These are phyloP conservation scores for Rhodophaea formosa DNA, from an alignment of 2,888 invertebrate genomes.

Conservation along the genomic window DNA sequence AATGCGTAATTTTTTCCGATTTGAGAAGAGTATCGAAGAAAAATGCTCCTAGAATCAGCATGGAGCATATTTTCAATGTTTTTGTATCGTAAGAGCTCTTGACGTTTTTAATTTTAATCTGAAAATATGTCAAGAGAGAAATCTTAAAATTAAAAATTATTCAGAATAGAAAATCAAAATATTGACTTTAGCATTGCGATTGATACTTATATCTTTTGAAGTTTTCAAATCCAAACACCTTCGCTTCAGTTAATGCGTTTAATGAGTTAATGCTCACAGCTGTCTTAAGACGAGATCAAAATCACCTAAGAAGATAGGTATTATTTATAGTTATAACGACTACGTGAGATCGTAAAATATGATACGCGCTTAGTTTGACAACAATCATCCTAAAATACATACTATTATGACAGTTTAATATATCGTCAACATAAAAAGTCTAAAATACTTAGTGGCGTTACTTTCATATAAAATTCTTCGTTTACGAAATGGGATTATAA, in stretches of 20 bases:
- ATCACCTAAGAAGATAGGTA: neutral
- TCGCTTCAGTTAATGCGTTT: neutral
- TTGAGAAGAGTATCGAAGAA: too few species aligned
- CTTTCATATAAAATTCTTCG: conserved; percentile 1
- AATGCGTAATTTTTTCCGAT: too few species aligned
- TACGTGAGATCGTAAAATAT: conserved; percentile 11
- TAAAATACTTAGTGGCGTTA: conserved; percentile 15
- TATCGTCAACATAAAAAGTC: neutral
- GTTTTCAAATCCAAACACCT: neutral
- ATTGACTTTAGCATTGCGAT: too few species aligned
- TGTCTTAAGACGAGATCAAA: neutral
- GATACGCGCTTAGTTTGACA: conserved; percentile 1
- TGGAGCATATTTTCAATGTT: too few species aligned
- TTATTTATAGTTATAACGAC: conserved; percentile 3
- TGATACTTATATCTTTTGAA: too few species aligned
- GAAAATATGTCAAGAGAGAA: too few species aligned
- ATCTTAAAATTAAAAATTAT: too few species aligned
- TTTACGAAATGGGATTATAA: conserved; percentile 39
- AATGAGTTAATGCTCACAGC: neutral
- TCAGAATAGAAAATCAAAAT: too few species aligned
- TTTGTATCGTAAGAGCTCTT: too few species aligned
- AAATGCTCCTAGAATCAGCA: too few species aligned
- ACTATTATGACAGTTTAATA: neutral
- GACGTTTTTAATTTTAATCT: too few species aligned
- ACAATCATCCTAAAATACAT: neutral